Evolutionary conservation across 2,113 vertebrate genomes (phyloP).

Genomic region (Electrona antarctica): DNA sequence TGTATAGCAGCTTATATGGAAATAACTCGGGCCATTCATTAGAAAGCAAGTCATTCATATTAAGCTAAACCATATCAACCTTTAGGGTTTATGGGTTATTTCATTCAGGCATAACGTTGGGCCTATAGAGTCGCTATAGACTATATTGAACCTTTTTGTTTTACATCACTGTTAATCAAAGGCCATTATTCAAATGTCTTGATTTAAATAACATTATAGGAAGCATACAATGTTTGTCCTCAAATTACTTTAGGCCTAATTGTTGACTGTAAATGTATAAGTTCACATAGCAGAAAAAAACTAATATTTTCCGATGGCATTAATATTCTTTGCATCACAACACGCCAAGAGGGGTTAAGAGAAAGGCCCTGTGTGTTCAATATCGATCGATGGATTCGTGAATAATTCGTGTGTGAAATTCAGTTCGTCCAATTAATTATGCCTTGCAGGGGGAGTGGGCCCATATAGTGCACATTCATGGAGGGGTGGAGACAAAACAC

Average conservation of each 20-base stretch:
- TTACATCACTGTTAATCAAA: no score
- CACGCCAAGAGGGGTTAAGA: slow-evolving; percentile 73
- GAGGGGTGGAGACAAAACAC: slow-evolving; percentile 36
- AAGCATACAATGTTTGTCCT: background rate
- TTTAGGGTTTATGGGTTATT: background rate
- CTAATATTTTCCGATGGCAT: slow-evolving; percentile 58
- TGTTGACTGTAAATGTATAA: background rate
- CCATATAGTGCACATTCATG: slow-evolving; percentile 45
- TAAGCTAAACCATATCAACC: background rate
- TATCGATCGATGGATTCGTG: slow-evolving; percentile 80
- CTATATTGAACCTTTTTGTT: no score
- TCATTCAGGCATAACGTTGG: no score
- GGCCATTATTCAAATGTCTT: no score
- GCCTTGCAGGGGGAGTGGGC: slow-evolving; percentile 56
- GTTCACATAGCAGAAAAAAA: slow-evolving; percentile 15
- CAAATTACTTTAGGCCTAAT: slow-evolving; percentile 12
- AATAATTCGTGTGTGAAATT: slow-evolving; percentile 84
- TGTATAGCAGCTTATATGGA: no score
- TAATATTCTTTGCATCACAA: slow-evolving; percentile 73
- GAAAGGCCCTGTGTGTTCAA: slow-evolving; percentile 76
- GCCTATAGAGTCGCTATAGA: no score
- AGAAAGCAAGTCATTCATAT: no score
- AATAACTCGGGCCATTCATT: no score
- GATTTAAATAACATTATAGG: no score
- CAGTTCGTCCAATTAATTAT: slow-evolving; percentile 80